Evolutionary conservation across 2,888 invertebrate genomes (phyloP).

Genomic region (Acleris cristana): DNA sequence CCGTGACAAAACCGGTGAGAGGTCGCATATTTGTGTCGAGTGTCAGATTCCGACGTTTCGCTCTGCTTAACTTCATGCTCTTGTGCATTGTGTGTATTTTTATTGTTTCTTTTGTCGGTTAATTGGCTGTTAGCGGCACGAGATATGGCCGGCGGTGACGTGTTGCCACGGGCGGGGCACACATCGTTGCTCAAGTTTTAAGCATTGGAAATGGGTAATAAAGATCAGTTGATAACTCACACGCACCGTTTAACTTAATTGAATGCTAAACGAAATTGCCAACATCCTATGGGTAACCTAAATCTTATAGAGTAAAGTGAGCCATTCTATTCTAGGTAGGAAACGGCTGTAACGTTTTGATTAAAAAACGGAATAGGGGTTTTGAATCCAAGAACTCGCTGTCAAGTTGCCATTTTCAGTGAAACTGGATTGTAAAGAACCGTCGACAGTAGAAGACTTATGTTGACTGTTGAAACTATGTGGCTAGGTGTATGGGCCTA

Average conservation of each 20-base stretch:
- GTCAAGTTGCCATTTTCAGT: too few relatives aligned
- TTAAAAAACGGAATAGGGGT: too few relatives aligned
- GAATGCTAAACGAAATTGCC: not conserved
- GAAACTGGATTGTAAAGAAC: too few relatives aligned
- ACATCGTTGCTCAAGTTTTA: conserved; percentile 35
- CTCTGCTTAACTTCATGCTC: conserved; percentile 47
- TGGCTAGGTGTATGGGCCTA: too few relatives aligned
- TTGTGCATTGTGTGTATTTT: conserved; percentile 44
- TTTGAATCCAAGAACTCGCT: too few relatives aligned
- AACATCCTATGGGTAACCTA: conserved; percentile 2
- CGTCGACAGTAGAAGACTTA: too few relatives aligned
- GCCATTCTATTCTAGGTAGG: too few relatives aligned
- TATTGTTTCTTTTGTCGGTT: conserved; percentile 45
- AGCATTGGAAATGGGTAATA: conserved; percentile 20
- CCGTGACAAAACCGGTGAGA: conserved; percentile 43
- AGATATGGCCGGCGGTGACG: conserved; percentile 39
- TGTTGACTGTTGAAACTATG: too few relatives aligned
- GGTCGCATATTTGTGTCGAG: conserved; percentile 49
- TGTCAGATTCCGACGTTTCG: conserved; percentile 45
- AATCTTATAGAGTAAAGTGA: too few relatives aligned
- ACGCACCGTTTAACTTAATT: conserved; percentile 7
- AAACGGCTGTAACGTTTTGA: too few relatives aligned
- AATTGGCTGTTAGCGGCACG: conserved; percentile 60
- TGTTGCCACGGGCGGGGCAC: conserved; percentile 37
- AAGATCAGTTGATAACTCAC: conserved; percentile 14